Percentiles rank a stretch among this genome's conserved stretches.
These are phyloP conservation scores for Sphenodon punctatus DNA, from an alignment of 2,797 vertebrate genomes.

Conservation along the genomic window DNA sequence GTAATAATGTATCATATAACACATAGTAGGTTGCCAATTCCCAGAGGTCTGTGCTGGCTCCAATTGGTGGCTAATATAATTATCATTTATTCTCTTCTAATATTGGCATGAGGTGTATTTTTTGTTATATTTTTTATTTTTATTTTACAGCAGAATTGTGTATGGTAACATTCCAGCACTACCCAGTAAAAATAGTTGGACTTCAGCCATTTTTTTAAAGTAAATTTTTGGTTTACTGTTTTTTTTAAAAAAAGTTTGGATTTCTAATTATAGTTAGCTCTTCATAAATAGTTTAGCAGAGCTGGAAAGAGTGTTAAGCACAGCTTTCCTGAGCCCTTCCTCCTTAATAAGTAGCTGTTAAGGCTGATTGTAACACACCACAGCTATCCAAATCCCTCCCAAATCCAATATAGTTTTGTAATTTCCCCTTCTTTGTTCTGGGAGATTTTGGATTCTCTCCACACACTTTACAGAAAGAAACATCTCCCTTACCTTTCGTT, in stretches of 20 bases:
- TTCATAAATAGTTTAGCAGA: constrained; percentile 63
- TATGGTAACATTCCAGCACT: constrained; percentile 65
- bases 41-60: neutral
- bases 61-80: constrained; percentile 16
- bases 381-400: constrained; percentile 41
- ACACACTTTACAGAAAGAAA: constrained; percentile 51
- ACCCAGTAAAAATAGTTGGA: constrained; percentile 60
- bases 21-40: neutral
- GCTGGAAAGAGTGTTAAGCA: constrained; percentile 34
- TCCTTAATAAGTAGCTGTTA: constrained; percentile 33
- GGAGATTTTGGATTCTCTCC: constrained; percentile 37
- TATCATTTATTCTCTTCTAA: constrained; percentile 52
- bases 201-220: constrained; percentile 53
- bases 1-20: neutral
- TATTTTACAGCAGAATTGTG: constrained; percentile 37
- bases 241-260: constrained; percentile 42
- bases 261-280: constrained; percentile 58
- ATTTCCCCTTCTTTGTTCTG: constrained; percentile 69
- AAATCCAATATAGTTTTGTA: constrained; percentile 67
- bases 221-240: constrained; percentile 56
- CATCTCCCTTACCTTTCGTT: constrained; percentile 37
- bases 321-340: constrained; percentile 40
- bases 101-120: constrained; percentile 30
- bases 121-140: constrained; percentile 17
- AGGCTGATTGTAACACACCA: constrained; percentile 48